These are phyloP conservation scores for Meleagris gallopavo DNA, from an alignment of 2,113 vertebrate genomes.

Conservation along the genomic window DNA sequence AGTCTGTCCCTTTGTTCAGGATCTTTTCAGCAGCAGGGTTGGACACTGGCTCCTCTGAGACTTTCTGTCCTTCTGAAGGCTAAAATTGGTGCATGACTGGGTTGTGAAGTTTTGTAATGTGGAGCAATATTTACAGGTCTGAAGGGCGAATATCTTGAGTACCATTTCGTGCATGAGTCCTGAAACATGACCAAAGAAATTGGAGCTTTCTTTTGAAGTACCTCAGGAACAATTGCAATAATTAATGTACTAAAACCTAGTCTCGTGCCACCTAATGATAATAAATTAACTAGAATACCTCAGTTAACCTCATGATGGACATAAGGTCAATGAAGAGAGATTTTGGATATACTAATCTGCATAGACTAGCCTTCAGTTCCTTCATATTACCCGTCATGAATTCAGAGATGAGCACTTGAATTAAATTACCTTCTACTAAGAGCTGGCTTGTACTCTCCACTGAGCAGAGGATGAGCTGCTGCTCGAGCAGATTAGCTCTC, in stretches of 20 bases:
- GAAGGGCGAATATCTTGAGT: neutral
- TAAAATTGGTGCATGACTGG: neutral
- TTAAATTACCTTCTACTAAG: neutral
- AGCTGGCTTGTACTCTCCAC: neutral
- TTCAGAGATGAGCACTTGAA: neutral
- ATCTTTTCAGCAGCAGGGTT: slow-evolving; percentile 19
- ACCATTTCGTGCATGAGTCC: neutral
- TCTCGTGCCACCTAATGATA: neutral
- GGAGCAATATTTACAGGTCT: neutral
- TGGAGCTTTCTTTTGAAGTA: neutral
- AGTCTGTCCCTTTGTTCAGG: neutral
- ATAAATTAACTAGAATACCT: neutral
- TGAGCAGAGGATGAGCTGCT: neutral
- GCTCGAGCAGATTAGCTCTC: neutral
- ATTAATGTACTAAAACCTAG: neutral
- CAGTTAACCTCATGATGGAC: neutral
- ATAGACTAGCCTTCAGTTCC: neutral
- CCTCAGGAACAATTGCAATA: neutral
- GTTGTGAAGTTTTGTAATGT: neutral
- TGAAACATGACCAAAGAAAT: neutral
- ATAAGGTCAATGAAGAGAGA: neutral
- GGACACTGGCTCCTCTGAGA: neutral
- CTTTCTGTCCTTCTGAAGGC: slow-evolving; percentile 9
- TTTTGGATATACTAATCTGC: neutral
- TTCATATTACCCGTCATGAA: neutral